Conservation (phyloP, 2,888 invertebrate genomes). For the Dendrolimus pini region DNA sequence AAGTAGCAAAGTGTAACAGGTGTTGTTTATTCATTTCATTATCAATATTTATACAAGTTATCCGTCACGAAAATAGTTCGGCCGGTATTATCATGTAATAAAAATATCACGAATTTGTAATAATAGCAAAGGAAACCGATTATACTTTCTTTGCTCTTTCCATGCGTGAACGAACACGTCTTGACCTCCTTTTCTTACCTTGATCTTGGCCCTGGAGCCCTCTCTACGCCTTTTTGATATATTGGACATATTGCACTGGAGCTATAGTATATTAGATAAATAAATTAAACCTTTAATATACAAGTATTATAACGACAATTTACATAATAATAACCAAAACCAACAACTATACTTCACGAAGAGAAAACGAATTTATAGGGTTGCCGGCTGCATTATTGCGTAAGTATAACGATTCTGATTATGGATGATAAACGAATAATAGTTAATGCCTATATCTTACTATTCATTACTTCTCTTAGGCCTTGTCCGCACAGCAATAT, state of each 20-base stretch:
- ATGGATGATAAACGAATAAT: no score
- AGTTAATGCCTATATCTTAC: no score
- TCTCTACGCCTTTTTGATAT: conserved; percentile 72
- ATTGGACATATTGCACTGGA: conserved; percentile 54
- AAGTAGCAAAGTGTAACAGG: not conserved
- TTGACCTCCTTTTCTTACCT: conserved; percentile 59
- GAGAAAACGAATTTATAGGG: no score
- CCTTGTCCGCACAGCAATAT: no score
- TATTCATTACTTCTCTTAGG: no score
- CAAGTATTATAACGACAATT: conserved; percentile 24
- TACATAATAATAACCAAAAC: conserved; percentile 14
- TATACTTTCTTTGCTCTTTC: not conserved
- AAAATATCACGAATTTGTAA: no score
- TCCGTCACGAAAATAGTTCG: not conserved
- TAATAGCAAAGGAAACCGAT: not conserved
- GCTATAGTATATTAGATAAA: not conserved
- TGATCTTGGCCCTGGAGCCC: conserved; percentile 67
- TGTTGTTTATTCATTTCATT: not conserved
- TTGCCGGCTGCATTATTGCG: no score
- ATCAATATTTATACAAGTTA: not conserved
- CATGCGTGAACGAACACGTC: conserved; percentile 15
- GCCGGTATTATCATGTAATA: no score
- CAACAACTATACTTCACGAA: conserved; percentile 1
- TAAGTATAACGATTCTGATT: no score
- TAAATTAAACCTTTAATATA: conserved; percentile 4